These are phyloP conservation scores for Anas platyrhynchos DNA, from an alignment of 2,113 vertebrate species.

Conservation along the genomic window DNA sequence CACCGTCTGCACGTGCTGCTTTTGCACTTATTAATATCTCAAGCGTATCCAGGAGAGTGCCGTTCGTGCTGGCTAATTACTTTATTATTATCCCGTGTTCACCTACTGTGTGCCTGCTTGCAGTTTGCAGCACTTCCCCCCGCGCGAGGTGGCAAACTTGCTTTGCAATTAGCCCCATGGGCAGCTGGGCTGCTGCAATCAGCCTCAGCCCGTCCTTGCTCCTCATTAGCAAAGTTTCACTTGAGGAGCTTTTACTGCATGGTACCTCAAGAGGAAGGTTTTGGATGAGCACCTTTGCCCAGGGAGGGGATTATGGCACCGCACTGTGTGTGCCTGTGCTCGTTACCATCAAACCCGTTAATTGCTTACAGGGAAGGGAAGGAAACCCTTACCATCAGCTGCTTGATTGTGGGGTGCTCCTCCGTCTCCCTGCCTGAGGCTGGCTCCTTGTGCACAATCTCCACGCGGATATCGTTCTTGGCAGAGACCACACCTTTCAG, in stretches of 20 bases:
- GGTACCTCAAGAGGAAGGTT: neutral
- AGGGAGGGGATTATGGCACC: neutral
- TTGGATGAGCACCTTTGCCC: neutral
- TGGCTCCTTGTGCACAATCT: slow-evolving; percentile 98
- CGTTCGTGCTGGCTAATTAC: neutral
- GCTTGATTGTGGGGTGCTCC: slow-evolving; percentile 94
- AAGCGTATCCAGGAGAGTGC: neutral
- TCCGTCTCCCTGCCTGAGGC: slow-evolving; percentile 88
- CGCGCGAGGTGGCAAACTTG: neutral
- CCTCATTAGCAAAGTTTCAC: neutral
- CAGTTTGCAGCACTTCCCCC: neutral
- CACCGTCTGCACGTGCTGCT: neutral
- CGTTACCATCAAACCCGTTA: neutral
- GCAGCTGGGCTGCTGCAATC: neutral
- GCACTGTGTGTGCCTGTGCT: neutral
- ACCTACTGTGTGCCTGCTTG: neutral
- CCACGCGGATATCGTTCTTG: slow-evolving; percentile 98
- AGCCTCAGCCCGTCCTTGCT: neutral
- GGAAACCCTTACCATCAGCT: slow-evolving; percentile 91
- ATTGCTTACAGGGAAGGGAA: neutral
- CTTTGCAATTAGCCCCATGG: neutral
- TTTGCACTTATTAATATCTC: neutral
- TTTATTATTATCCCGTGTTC: neutral
- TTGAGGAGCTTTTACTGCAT: neutral
- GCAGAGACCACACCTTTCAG: slow-evolving; percentile 96